These are phyloP conservation scores for Geococcyx californianus DNA, from an alignment of 2,113 vertebrate genomes.

Conservation along the genomic window DNA sequence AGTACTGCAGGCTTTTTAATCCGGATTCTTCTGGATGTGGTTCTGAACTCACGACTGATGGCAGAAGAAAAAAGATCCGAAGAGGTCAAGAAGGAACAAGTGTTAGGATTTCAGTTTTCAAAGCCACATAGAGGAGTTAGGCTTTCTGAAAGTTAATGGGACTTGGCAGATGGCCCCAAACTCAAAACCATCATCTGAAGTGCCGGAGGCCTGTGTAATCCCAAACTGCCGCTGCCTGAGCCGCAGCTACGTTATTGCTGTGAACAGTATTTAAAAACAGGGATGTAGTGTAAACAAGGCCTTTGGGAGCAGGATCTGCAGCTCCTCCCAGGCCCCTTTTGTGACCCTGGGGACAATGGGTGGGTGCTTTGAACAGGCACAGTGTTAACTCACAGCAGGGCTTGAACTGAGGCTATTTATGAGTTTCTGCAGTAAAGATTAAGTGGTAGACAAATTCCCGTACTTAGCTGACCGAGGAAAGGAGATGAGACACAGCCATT, in stretches of 20 bases:
- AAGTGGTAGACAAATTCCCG: neutral
- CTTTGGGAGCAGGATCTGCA: neutral
- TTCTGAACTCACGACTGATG: neutral
- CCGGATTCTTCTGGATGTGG: neutral
- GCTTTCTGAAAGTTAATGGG: slow-evolving; percentile 1
- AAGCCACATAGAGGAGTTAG: neutral
- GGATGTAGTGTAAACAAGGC: neutral
- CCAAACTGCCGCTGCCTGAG: neutral
- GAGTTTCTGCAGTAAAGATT: neutral
- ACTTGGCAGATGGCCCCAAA: neutral
- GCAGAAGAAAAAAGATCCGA: neutral
- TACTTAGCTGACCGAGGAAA: neutral
- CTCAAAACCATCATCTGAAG: neutral
- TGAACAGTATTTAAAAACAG: neutral
- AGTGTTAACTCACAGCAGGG: neutral
- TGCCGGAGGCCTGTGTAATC: slow-evolving; percentile 4
- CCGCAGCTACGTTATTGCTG: neutral
- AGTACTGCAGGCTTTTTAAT: neutral
- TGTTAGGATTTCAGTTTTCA: neutral
- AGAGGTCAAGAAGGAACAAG: slow-evolving; percentile 18
- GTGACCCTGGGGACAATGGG: neutral
- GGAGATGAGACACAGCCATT: neutral
- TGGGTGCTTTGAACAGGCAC: neutral
- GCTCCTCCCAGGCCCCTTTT: neutral
- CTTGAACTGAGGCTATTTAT: neutral